Conservation (phyloP, 2,797 vertebrate species). For the Lophura swinhoii region DNA sequence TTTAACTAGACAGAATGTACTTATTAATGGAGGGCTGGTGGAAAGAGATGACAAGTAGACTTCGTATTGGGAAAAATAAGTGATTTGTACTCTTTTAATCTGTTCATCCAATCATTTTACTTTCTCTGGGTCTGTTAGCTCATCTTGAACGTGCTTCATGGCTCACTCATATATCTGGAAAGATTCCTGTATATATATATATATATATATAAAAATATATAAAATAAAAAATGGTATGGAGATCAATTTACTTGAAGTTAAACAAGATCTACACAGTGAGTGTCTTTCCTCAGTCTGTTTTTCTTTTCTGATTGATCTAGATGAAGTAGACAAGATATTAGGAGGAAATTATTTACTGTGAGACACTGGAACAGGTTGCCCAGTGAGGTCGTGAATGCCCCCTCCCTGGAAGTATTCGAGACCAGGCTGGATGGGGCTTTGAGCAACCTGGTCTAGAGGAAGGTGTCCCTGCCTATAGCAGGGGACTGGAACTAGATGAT, state of each 20-base stretch:
- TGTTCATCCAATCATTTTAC: not conserved
- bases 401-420: too few relatives aligned
- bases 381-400: too few relatives aligned
- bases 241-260: not conserved
- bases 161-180: not conserved
- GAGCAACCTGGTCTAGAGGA: too few relatives aligned
- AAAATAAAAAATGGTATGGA: not conserved
- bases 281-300: not conserved
- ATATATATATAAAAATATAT: not conserved
- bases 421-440: too few relatives aligned
- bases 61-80: not conserved
- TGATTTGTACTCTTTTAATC: not conserved
- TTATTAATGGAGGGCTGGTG: not conserved
- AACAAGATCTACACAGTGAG: not conserved
- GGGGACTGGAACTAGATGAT: too few relatives aligned
- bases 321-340: not conserved
- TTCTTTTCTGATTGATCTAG: not conserved
- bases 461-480: too few relatives aligned
- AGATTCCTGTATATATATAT: not conserved
- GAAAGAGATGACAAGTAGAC: not conserved
- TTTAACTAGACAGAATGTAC: not conserved
- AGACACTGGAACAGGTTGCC: too few relatives aligned
- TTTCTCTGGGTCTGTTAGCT: not conserved
- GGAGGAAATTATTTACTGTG: too few relatives aligned
- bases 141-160: not conserved